Evolutionary conservation across 2,888 invertebrate genomes (phyloP), one percentile per base, ranked within the genome.

Genomic region (Spisula solida): DNA sequence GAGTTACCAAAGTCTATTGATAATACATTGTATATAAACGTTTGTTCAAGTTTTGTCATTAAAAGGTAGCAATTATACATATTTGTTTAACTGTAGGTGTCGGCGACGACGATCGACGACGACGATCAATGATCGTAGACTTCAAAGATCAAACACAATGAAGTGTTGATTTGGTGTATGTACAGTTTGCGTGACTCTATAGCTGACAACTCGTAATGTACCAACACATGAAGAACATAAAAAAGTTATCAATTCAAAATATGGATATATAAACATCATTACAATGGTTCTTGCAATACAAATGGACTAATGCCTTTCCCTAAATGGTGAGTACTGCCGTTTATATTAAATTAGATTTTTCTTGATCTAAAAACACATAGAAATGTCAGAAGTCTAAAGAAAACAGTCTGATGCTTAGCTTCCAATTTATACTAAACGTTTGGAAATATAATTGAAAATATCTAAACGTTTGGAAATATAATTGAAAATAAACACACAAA

Each of bases 1-100:
- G 41, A 34, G 29, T 29, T 75, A 75, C 41, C n/a, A 5, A 29
- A 48, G 31, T 84, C 55, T 51, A 78, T 34, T 48, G 51, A 84
- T 80, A 85, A 85, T 85, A 80, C 81, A 47, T 48, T 75, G 41
- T 41, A 80, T 80, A 56, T 85, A 41, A 55, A 66, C 60, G 79
- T 80, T 47, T 81, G 80, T 85, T 79, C 31, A 41, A 85, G 85
- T 85, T 66, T 80, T 80, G 85, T 85, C 80, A 80, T 85, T 75
- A 70, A 84, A 84, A 75, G 78, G 78, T 84, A 48, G 84, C 84
- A 84, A 84, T 84, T 84, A 84, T 78, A 34, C 51, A 75, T 34
- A 78, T 84, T 84, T 75, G 84, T 78, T 75, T 78, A 84, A 84
- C 29, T 51, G 55, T 75, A 84, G 84, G 84, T 84, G 84, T 84